Evolutionary conservation across 92 coral and sea anemone genomes (phyloP), one percentile per base, ranked within the genome.

Genomic region (Micromussa lordhowensis): DNA sequence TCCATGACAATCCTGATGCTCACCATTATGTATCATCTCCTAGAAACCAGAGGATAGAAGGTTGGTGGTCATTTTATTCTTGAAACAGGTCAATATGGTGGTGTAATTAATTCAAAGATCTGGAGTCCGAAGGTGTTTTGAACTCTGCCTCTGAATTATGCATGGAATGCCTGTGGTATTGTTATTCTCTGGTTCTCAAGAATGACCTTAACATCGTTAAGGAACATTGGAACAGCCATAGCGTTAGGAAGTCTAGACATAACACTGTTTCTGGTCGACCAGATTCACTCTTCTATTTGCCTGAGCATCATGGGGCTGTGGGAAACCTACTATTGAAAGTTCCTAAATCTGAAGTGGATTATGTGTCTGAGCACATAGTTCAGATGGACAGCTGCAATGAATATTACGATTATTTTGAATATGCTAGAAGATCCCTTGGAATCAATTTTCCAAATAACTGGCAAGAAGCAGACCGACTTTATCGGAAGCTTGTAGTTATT

Each of bases 161-260:
- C 30, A 88, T 77, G 81, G 93, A 93, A 82, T 93, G 93, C 61
- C 31, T 91, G 76, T 93, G 96, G 96, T 76, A 55, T 83, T 93
- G 90, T 79, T 93, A 90, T 77, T 68, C 87, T 61, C 81, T 76
- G 22, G 70, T 93, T 64, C 59, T 93, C 81, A 93, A 91, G 77
- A 54, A 91, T 3, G 89, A 93, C 81, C 75, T 88, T 57, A 77
- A 91, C 59, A 75, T 58, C 81, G 92, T 91, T 21, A 93, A 82
- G 81, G 92, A 91, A 78, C 93, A 94, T 86, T 89, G 96, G 94
- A 94, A 94, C 83, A 94, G 91, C 69, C 96, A 91, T 68, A 76
- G 80, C 44, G 88, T 93, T 79, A 63, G 94, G 61, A 87, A 79
- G 77, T 81, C 89, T 75, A 88, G 94, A 61, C 77, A 74, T 81